A percentile compares a stretch with the other conserved stretches of the same genome.
Conservation (phyloP, 2,888 invertebrate genomes). For the Hypercompe scribonia region DNA sequence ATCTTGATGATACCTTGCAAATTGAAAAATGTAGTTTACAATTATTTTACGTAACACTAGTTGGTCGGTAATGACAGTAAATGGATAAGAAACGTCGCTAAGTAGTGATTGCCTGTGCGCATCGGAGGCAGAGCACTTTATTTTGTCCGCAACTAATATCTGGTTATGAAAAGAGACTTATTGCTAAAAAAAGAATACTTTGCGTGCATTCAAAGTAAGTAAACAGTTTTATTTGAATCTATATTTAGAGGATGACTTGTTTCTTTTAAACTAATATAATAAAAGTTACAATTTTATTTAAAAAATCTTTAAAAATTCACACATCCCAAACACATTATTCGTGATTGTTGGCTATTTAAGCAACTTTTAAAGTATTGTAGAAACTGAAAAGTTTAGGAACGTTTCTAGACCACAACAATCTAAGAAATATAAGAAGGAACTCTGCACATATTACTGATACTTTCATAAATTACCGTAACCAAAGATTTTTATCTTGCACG, state of each 20-base stretch:
- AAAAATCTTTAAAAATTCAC: background rate
- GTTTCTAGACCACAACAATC: background rate
- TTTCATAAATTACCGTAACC: background rate
- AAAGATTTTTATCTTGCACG: background rate
- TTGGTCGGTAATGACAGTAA: slow-evolving; percentile 45
- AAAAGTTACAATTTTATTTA: background rate
- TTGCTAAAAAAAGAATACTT: background rate
- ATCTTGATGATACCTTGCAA: slow-evolving; percentile 47
- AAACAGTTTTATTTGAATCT: background rate
- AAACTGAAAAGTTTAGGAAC: background rate
- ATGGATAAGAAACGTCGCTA: slow-evolving; percentile 38
- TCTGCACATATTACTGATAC: background rate
- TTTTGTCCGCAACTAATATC: background rate
- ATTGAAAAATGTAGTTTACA: slow-evolving; percentile 44
- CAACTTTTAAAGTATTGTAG: too few relatives aligned
- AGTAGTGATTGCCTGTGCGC: background rate
- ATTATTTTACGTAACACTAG: slow-evolving; percentile 51
- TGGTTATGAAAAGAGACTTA: too few relatives aligned
- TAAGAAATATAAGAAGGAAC: background rate
- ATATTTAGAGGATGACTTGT: background rate
- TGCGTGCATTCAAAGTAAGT: background rate
- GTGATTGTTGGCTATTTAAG: too few relatives aligned
- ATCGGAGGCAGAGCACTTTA: background rate
- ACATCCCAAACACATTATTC: background rate
- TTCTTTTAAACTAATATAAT: background rate